Conservation (phyloP, 2,113 vertebrate genomes). For the Polypterus bichir region DNA sequence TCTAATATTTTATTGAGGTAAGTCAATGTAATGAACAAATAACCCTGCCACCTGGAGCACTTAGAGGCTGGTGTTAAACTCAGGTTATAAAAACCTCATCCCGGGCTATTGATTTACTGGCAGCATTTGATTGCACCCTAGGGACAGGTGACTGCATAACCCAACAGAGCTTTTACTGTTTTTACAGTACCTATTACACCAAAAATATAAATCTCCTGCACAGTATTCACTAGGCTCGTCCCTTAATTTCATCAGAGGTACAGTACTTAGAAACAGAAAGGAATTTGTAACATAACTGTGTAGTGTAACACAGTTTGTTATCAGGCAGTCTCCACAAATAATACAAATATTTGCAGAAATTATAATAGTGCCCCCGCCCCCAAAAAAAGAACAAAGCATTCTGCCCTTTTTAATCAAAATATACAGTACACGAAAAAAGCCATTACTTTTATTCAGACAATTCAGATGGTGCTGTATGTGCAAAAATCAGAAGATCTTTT, state of each 20-base stretch:
- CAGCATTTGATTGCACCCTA: slow-evolving; percentile 66
- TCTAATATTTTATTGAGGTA: slow-evolving; percentile 68
- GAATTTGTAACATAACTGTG: too few species aligned
- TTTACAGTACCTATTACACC: slow-evolving; percentile 64
- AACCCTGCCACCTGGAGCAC: slow-evolving; percentile 64
- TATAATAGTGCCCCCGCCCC: too few species aligned
- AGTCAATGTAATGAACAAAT: slow-evolving; percentile 70
- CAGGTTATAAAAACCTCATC: slow-evolving; percentile 61
- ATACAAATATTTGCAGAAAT: slow-evolving; percentile 1
- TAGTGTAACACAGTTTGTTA: too few species aligned
- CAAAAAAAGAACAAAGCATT: too few species aligned
- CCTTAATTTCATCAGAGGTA: slow-evolving; percentile 10
- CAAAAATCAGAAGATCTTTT: too few species aligned
- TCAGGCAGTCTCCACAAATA: too few species aligned
- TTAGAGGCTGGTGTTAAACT: slow-evolving; percentile 62
- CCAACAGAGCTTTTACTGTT: slow-evolving; percentile 59
- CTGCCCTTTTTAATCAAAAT: too few species aligned
- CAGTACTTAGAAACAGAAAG: too few species aligned
- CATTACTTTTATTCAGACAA: too few species aligned
- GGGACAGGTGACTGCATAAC: slow-evolving; percentile 49
- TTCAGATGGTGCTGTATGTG: too few species aligned
- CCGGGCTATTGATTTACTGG: slow-evolving; percentile 67
- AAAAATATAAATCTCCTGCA: slow-evolving; percentile 69
- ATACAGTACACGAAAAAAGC: too few species aligned
- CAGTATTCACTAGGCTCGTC: slow-evolving; percentile 46